Evolutionary conservation across 1,140 invertebrate species (phyloP).

Genomic region (Drosophila lacteicornis): DNA sequence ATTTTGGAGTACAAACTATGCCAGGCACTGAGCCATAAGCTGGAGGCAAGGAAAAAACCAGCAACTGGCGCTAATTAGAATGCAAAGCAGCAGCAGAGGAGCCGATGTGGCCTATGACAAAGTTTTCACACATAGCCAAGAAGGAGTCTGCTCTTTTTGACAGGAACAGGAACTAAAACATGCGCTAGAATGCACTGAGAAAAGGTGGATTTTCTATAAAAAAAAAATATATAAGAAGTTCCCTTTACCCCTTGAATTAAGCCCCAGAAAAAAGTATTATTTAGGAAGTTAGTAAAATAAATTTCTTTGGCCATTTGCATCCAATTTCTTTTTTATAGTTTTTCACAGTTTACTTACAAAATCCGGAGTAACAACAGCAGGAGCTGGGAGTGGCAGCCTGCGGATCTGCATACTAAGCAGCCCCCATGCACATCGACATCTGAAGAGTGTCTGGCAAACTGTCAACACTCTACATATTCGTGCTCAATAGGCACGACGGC

Average conservation of each 20-base stretch:
- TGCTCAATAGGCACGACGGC: conserved; percentile 61
- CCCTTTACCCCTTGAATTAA: neutral
- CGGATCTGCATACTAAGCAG: conserved; percentile 61
- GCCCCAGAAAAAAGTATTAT: too few species aligned
- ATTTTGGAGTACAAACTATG: conserved; percentile 61
- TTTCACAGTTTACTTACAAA: conserved; percentile 8
- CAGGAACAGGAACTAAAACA: neutral
- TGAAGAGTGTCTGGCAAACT: conserved; percentile 50
- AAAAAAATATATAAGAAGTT: too few species aligned
- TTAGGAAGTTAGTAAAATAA: too few species aligned
- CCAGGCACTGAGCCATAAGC: conserved; percentile 42
- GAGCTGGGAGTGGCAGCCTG: conserved; percentile 16
- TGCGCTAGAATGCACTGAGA: neutral
- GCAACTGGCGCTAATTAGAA: conserved; percentile 69
- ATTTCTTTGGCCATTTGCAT: too few species aligned
- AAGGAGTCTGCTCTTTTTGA: conserved; percentile 2
- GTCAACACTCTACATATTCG: conserved; percentile 55
- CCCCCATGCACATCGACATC: conserved; percentile 31
- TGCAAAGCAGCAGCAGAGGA: conserved; percentile 55
- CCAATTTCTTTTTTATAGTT: neutral
- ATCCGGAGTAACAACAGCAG: neutral
- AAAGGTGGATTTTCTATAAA: neutral
- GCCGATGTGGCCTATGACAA: conserved; percentile 35
- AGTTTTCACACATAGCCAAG: conserved; percentile 50
- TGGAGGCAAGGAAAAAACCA: conserved; percentile 23